Evolutionary conservation across 2,797 vertebrate species (phyloP), one percentile per base, ranked within the genome.

Genomic region (Emydoidea blandingii): DNA sequence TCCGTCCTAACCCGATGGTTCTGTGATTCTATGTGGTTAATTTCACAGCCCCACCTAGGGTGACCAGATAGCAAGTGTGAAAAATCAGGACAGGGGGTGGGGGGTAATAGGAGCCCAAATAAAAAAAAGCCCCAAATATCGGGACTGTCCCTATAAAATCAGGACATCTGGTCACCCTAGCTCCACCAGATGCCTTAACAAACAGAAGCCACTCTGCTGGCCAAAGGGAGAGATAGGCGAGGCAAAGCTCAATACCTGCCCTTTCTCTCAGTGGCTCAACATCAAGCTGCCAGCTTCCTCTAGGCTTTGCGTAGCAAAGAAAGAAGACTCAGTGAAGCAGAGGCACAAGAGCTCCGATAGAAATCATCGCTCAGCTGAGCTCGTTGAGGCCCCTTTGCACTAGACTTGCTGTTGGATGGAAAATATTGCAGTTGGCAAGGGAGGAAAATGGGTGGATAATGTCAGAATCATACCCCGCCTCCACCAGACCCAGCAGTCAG

Each of bases 391-490:
- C 74, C 74, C 74, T 47, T 78, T 78, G 74, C 27, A 31, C 74
- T 49, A 31, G 74, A 78, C 27, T 31, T 47, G 27, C 25, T 78
- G 27, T 37, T 34, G 44, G n/a, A 34, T 29, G 23, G 6, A 27
- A 54, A 78, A 76, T 41, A n/a, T 44, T 65, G 56, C 44, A 49
- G 44, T 49, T 78, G 74, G 74, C 74, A 78, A 78, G 44, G 44
- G 29, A 31, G 44, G 37, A 25, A 81, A 90, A 49, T 52, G 34
- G 15, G 65, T 52, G 37, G 18, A 7, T 25, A 56, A 81, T 12
- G 18, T 62, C 1, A 1, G 85, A 79, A 10, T 0, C 2, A 19
- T 14, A 31, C 2, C 12, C 2, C 1, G 12, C 34, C 47, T 78
- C 29, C 2, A 34, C 44, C 25, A 83, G 57, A 15, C 76, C 50